Evolutionary conservation across 2,888 invertebrate genomes (phyloP).

Genomic region (Plagodis pulveraria): DNA sequence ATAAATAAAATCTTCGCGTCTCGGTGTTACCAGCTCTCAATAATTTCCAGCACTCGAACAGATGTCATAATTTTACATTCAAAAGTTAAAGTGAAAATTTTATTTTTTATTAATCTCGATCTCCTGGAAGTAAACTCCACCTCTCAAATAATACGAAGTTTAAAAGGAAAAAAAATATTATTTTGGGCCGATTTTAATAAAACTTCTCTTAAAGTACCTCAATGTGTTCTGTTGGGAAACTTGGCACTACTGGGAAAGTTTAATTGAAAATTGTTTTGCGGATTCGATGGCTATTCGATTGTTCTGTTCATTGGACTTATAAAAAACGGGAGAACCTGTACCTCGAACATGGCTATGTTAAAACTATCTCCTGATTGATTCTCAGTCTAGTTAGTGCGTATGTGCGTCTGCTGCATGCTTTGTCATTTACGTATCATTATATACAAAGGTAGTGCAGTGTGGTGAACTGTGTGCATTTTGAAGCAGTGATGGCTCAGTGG

Average conservation of each 20-base stretch:
- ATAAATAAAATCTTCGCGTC: background rate
- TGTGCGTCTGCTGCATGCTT: too few species aligned
- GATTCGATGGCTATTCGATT: too few species aligned
- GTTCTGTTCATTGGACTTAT: too few species aligned
- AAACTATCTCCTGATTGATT: too few species aligned
- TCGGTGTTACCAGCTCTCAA: constrained; percentile 1
- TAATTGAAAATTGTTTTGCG: constrained; percentile 13
- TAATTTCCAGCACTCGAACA: constrained; percentile 6
- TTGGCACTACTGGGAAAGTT: constrained; percentile 13
- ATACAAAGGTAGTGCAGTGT: too few species aligned
- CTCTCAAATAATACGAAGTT: constrained; percentile 19
- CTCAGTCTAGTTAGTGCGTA: too few species aligned
- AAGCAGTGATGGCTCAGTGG: too few species aligned
- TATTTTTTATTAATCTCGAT: constrained; percentile 26
- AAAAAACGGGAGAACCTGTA: too few species aligned
- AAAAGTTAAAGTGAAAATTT: constrained; percentile 30
- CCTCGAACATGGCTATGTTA: too few species aligned
- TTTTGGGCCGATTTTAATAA: constrained; percentile 38
- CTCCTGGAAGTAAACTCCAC: constrained; percentile 16
- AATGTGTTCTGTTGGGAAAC: constrained; percentile 12
- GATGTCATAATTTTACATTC: constrained; percentile 31
- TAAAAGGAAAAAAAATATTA: constrained; percentile 14
- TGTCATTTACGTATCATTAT: too few species aligned
- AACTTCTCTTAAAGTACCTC: constrained; percentile 30
- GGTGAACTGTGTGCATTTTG: too few species aligned